Conservation (phyloP, 2,797 vertebrate genomes). For the Morelia viridis region DNA sequence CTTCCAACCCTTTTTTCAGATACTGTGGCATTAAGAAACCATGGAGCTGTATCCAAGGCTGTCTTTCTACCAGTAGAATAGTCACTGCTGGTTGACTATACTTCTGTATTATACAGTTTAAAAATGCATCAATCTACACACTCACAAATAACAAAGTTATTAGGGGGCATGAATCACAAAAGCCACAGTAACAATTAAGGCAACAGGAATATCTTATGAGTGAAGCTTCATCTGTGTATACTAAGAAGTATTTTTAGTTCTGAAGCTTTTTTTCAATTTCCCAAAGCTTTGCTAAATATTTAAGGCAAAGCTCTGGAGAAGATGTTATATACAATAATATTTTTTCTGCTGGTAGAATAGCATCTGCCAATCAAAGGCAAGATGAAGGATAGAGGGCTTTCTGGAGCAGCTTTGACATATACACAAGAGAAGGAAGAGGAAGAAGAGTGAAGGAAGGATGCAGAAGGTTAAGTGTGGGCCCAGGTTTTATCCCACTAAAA, state of each 20-base stretch:
- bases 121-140: background rate
- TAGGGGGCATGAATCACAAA: background rate
- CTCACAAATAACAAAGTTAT: background rate
- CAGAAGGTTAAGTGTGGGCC: background rate
- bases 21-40: background rate
- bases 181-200: background rate
- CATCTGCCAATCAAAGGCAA: background rate
- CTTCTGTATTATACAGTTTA: background rate
- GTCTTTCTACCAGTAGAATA: background rate
- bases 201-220: background rate
- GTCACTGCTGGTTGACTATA: background rate
- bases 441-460: background rate
- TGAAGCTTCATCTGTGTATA: background rate
- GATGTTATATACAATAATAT: background rate
- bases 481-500: background rate
- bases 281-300: background rate
- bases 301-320: background rate
- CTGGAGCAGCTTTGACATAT: background rate
- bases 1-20: background rate
- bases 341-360: background rate
- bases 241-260: background rate
- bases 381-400: background rate
- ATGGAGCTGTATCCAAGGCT: background rate
- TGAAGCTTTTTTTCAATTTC: background rate
- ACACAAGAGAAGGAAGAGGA: background rate